A percentile compares a stretch with the other conserved stretches of the same genome.
phyloP scores from a whole-genome alignment of 2,113 vertebrate genomes.

The Orthochromis indermauri region DNA sequence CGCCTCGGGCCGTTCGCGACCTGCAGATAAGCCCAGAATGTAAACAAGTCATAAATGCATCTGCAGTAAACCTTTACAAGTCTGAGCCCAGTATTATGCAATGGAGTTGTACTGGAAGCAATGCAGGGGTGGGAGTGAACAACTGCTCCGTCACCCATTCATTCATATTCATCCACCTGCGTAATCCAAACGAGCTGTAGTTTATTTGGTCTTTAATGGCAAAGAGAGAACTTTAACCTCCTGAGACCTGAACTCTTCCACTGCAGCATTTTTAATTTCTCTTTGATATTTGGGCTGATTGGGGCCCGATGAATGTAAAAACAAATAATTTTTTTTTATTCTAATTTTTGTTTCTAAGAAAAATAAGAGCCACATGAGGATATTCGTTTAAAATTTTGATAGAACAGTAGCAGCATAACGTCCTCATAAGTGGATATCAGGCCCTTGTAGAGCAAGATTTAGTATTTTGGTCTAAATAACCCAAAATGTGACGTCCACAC shows the following conservation, averaged over 20 bases:
- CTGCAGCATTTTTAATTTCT: not conserved
- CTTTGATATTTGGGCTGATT: not conserved
- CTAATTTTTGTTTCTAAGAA: not conserved
- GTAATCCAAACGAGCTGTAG: not conserved
- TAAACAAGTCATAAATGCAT: conserved; percentile 56
- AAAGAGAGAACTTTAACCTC: not conserved
- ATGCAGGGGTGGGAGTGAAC: not conserved
- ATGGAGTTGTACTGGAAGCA: not conserved
- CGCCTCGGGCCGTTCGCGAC: not conserved
- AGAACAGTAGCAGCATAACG: fast-evolving
- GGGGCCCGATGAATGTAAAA: not conserved
- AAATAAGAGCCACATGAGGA: not conserved
- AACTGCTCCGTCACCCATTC: not conserved
- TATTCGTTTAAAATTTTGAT: fast-evolving
- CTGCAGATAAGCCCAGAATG: conserved; percentile 44
- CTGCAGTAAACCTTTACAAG: conserved; percentile 44
- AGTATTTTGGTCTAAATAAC: no score
- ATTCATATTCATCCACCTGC: conserved; percentile 1
- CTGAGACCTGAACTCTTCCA: not conserved
- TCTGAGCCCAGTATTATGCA: conserved; percentile 12
- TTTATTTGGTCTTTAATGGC: not conserved
- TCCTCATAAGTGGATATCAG: not conserved
- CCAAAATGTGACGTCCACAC: no score
- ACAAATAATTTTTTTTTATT: not conserved
- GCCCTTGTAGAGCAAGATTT: no score